Evolutionary conservation across 1,140 invertebrate genomes (phyloP).

Genomic region (Calephelis nemesis): DNA sequence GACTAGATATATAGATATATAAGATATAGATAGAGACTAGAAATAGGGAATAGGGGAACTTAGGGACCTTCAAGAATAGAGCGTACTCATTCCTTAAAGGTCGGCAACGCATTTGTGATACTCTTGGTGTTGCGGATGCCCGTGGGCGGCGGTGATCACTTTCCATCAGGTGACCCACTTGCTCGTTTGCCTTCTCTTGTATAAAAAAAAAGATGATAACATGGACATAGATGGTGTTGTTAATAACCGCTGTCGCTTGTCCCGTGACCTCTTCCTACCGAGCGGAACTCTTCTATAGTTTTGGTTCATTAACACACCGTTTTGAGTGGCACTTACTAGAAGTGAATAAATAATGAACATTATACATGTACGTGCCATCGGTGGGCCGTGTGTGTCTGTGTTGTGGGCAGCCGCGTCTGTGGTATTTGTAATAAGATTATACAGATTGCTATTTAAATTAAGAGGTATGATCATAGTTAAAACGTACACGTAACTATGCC

Average conservation of each 20-base stretch:
- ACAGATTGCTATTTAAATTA: background rate
- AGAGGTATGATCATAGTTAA: too few relatives aligned
- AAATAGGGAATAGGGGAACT: background rate
- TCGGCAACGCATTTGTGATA: too few relatives aligned
- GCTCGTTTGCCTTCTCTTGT: too few relatives aligned
- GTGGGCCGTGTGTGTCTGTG: background rate
- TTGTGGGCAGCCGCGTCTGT: background rate
- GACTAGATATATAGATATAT: too few relatives aligned
- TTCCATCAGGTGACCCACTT: too few relatives aligned
- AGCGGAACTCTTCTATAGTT: constrained; percentile 38
- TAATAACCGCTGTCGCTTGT: constrained; percentile 31
- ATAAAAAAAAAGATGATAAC: background rate
- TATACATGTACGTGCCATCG: constrained; percentile 20
- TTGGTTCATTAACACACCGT: constrained; percentile 74
- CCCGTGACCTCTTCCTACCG: background rate
- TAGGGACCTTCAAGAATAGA: too few relatives aligned
- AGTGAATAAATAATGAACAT: constrained; percentile 62
- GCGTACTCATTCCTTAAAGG: too few relatives aligned
- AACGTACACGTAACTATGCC: too few relatives aligned
- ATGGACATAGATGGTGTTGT: background rate
- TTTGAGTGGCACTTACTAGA: constrained; percentile 69
- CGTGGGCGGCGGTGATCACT: too few relatives aligned
- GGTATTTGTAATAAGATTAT: background rate
- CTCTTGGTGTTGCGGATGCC: too few relatives aligned
- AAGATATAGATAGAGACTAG: too few relatives aligned